Conservation (phyloP, 2,888 invertebrate genomes). For the Zelleria hepariella region DNA sequence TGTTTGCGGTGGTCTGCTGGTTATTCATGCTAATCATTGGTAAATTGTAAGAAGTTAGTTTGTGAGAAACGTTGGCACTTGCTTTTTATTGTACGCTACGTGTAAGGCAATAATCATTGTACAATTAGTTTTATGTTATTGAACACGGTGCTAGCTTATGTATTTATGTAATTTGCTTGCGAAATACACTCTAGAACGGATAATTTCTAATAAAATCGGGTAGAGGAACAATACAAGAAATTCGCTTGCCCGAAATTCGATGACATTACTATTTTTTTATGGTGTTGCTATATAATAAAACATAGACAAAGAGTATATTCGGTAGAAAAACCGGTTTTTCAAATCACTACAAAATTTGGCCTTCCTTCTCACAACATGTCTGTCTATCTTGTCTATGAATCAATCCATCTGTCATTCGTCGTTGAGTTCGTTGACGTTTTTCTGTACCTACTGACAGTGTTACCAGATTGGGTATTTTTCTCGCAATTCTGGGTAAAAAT, state of each 20-base stretch:
- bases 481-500: too few relatives aligned
- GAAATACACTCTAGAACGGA: background rate
- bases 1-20: constrained; percentile 82
- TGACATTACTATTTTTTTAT: background rate
- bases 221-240: background rate
- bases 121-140: background rate
- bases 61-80: constrained; percentile 9
- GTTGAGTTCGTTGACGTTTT: too few relatives aligned
- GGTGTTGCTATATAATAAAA: background rate
- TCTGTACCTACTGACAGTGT: too few relatives aligned
- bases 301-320: background rate
- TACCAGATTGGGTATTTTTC: too few relatives aligned
- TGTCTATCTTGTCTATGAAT: background rate
- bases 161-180: background rate
- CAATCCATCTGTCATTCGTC: too few relatives aligned
- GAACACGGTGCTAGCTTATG: background rate
- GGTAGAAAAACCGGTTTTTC: background rate
- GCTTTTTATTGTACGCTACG: constrained; percentile 5
- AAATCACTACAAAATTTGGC: background rate
- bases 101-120: constrained; percentile 12
- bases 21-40: constrained; percentile 76
- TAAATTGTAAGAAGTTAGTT: constrained; percentile 14
- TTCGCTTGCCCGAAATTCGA: background rate
- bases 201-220: background rate
- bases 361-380: background rate